Evolutionary conservation across 2,797 vertebrate genomes (phyloP), one percentile per base, ranked within the genome.

Genomic region (Arrhamphus sclerolepis): DNA sequence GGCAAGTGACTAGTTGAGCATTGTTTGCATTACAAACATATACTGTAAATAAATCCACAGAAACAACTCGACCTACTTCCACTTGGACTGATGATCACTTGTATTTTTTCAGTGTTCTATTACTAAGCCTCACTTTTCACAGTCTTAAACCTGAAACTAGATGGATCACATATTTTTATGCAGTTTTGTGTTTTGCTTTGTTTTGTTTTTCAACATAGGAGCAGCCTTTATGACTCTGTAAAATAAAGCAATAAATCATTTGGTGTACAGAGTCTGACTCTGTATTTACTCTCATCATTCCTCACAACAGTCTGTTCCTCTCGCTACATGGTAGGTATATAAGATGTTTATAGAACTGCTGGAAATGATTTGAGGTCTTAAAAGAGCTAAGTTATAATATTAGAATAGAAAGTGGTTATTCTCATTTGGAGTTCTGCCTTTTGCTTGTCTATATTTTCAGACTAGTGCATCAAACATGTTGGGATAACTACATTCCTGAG

Each of bases 11-110:
- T 11, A 34, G 17, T 44, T 44, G 1, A 5, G 3, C 44, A 18
- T 44, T 1, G 1, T 34, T 56, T 11, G 7, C 28, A 46, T 24
- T 28, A 22, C 18, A 39, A 43, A 50, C 48, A 7, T 11, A 19
- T 8, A 66, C 34, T 66, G 47, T 74, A 51, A 57, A 76, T 50
- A 5, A n/a, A 43, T 40, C 56, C 7, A 26, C 7, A 46, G 10
- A 3, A 28, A 48, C 4, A 66, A n/a, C 16, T 21, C 4, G 19
- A 19, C 19, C 2, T 21, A 21, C 10, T 7, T 9, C 13, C n/a
- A 24, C 39, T 42, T 42, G 34, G 34, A 3, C 13, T 43, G 2
- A 50, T 26, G 21, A 51, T 16, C 1, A 43, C 13, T 18, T 54
- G 16, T 38, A 14, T 50, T 65, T 56, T 13, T 38, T 38, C 34